These are phyloP conservation scores for Myotis findleyi DNA, from an alignment of 2,797 vertebrate genomes.

Conservation along the genomic window DNA sequence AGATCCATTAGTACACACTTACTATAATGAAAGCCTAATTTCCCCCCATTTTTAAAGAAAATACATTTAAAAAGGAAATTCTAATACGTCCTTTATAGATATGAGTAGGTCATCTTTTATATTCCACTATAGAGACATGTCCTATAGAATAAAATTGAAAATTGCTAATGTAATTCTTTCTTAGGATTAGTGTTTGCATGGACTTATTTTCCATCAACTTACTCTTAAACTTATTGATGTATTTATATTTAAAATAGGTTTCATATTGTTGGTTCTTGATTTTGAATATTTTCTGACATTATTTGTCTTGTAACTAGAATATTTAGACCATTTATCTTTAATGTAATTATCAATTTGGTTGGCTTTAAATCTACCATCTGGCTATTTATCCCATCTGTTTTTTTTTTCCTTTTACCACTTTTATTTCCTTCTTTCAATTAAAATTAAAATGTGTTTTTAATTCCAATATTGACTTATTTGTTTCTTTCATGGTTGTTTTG, in stretches of 20 bases:
- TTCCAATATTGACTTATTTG: neutral
- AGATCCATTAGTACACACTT: neutral
- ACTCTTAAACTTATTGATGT: neutral
- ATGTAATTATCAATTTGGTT: neutral
- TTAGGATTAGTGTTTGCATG: neutral
- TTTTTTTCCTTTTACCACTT: neutral
- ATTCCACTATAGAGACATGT: neutral
- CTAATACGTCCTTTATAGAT: neutral
- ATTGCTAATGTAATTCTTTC: neutral
- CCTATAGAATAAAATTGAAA: neutral
- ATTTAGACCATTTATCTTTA: constrained; percentile 32
- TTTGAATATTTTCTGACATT: neutral
- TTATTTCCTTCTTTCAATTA: neutral
- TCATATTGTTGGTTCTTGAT: neutral
- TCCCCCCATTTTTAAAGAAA: neutral
- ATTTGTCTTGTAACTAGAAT: neutral
- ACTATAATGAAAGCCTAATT: neutral
- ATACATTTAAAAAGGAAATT: neutral
- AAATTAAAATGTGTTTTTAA: neutral
- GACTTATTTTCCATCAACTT: neutral
- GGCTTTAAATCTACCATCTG: neutral
- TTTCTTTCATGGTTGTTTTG: neutral
- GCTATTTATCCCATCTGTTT: neutral
- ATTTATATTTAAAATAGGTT: neutral
- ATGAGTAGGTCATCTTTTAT: neutral